phyloP scores from a whole-genome alignment of 2,888 invertebrate genomes.

The Podotricha telesiphe region DNA sequence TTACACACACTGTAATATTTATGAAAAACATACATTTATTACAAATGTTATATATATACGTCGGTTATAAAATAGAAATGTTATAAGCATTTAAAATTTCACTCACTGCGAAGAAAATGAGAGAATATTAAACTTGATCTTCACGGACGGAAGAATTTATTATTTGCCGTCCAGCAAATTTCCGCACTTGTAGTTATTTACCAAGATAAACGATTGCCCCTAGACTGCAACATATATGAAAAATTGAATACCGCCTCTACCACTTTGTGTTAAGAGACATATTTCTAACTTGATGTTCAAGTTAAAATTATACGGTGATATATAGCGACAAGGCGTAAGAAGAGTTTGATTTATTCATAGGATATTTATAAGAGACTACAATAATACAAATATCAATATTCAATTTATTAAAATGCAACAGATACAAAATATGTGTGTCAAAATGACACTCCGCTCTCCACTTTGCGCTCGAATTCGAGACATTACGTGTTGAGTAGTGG shows the following conservation, averaged over 20 bases:
- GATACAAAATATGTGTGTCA: background rate
- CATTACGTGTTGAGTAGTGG: no score
- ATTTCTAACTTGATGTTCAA: background rate
- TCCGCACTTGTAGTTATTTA: constrained; percentile 41
- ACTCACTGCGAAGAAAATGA: constrained; percentile 22
- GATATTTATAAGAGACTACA: background rate
- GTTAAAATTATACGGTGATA: constrained; percentile 29
- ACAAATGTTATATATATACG: background rate
- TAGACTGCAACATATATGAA: constrained; percentile 24
- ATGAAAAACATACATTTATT: background rate
- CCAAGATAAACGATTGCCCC: constrained; percentile 39
- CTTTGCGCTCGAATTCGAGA: no score
- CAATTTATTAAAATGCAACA: background rate
- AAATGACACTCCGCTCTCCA: no score
- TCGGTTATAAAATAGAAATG: background rate
- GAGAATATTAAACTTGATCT: constrained; percentile 33
- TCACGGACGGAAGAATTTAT: constrained; percentile 35
- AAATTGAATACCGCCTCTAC: constrained; percentile 24
- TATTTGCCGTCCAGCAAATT: constrained; percentile 34
- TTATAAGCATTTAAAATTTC: constrained; percentile 12
- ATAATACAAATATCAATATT: background rate
- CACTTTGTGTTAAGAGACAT: constrained; percentile 11
- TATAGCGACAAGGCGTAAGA: constrained; percentile 29
- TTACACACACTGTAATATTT: background rate
- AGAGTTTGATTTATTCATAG: constrained; percentile 24